These are phyloP conservation scores for Cyprinodon tularosa DNA, from an alignment of 2,113 vertebrate genomes.

Conservation along the genomic window DNA sequence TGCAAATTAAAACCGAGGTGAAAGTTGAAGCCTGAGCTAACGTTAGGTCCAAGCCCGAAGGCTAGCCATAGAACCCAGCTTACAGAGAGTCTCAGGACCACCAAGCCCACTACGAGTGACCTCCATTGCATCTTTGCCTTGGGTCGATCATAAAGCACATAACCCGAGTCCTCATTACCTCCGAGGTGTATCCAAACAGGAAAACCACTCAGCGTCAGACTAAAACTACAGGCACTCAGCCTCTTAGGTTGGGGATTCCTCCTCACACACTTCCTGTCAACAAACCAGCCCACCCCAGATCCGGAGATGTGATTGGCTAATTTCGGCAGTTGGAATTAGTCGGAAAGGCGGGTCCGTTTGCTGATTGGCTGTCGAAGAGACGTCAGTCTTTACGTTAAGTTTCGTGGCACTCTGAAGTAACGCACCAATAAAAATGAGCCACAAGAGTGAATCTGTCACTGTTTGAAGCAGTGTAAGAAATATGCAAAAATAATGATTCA, in stretches of 20 bases:
- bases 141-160: slow-evolving; percentile 76
- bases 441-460: slow-evolving; percentile 46
- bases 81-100: slow-evolving; percentile 86
- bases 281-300: slow-evolving; percentile 61
- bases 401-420: slow-evolving; percentile 59
- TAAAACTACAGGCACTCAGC: slow-evolving; percentile 5
- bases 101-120: slow-evolving; percentile 89
- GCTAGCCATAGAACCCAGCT: slow-evolving; percentile 85
- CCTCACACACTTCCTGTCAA: slow-evolving; percentile 78
- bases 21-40: slow-evolving; percentile 85
- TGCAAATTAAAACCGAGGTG: slow-evolving; percentile 77
- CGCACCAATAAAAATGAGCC: slow-evolving; percentile 67
- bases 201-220: not conserved
- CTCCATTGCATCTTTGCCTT: slow-evolving; percentile 94
- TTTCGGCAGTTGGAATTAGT: not conserved
- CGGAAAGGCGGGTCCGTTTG: fast-evolving
- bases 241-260: slow-evolving; percentile 13
- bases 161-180: slow-evolving; percentile 64
- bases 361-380: slow-evolving; percentile 49
- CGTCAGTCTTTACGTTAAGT: slow-evolving; percentile 46
- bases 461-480: not conserved
- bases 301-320: slow-evolving; percentile 61
- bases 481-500: no score
- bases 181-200: slow-evolving; percentile 16
- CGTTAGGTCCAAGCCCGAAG: slow-evolving; percentile 82